Base-by-base conservation (phyloP, 2,797 vertebrate species). In the Carapus acus region DNA sequence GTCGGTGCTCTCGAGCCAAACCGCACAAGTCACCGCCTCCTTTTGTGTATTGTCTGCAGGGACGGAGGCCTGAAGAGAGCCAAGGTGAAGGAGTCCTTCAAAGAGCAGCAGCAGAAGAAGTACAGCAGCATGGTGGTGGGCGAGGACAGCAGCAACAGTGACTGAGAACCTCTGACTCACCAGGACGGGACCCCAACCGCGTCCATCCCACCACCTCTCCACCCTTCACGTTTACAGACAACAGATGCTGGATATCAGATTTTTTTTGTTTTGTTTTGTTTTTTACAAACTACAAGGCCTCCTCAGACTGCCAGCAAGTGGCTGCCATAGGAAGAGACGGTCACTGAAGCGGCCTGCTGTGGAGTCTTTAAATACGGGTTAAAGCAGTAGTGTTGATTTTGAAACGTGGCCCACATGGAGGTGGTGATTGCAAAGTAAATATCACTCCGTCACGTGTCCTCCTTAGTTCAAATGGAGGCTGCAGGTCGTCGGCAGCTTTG, bases 41-140 rank as follows among this genome's bases (percentile, higher is more conserved):
- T 27, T 27, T 27, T 4, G 24, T 27, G 24, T 33, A 13, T 33
- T 33, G 4, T 36, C 2, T 78, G 29, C 73, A 99, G 96, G 96
- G 96, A 99, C 19, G 96, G 96, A 49, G 93, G 91, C 14, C 79
- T 99, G 69, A 99, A 99, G 85, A 88, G 96, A 74, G 91, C 75
- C 0, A 95, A 92, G 79, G 96, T 98, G 64, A 99, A 99, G 81
- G 91, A 94, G 2, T 86, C 88, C 0, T 93, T 90, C 31, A 95
- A 86, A 73, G 90, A 98, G 66, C 87, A 94, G 52, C 92, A 98
- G 65, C 96, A 99, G 88, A 97, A 93, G 73, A 91, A 88, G 77
- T 99, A 97, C 74, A 98, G 96, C 88, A 91, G 79, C 77, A 96
- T 96, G 90, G 88, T 99, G 38, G 90, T 91, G 58, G 89, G 91